These are phyloP conservation scores for Corvus cornix DNA, from an alignment of 2,113 vertebrate genomes.

Conservation along the genomic window DNA sequence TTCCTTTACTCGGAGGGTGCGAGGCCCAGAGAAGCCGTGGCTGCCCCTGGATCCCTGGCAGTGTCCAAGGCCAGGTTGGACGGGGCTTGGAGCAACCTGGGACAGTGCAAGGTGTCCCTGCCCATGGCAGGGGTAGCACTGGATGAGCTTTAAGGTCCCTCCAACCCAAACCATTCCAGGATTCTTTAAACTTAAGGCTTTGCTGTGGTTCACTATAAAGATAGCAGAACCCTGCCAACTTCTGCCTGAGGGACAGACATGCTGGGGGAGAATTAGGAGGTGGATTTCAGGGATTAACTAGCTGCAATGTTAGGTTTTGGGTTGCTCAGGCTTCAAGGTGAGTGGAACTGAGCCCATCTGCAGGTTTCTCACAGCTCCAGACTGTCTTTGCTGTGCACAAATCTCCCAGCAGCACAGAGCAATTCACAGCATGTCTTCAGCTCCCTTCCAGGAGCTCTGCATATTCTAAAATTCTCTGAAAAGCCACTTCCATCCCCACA, in stretches of 20 bases:
- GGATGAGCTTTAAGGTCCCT: not conserved
- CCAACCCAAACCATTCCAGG: not conserved
- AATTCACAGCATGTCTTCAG: not conserved
- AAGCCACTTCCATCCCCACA: not conserved
- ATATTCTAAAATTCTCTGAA: not conserved
- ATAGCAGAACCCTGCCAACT: not conserved
- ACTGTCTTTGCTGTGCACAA: not conserved
- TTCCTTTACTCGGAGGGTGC: accelerated
- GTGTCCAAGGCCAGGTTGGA: not conserved
- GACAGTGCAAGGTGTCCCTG: not conserved
- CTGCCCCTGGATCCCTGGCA: not conserved
- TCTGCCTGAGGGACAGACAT: accelerated
- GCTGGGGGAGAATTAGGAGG: not conserved
- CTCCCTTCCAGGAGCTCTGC: not conserved
- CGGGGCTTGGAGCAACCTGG: accelerated
- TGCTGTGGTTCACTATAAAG: not conserved
- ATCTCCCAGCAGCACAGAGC: not conserved
- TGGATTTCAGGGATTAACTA: not conserved
- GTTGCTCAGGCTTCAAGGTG: not conserved
- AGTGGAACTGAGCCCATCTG: not conserved
- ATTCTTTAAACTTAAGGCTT: not conserved
- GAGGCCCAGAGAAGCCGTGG: not conserved
- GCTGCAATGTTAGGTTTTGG: not conserved
- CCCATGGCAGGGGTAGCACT: not conserved
- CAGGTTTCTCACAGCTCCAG: not conserved